Evolutionary conservation across 2,888 invertebrate species (phyloP).

Genomic region (Limnephilus auricula): DNA sequence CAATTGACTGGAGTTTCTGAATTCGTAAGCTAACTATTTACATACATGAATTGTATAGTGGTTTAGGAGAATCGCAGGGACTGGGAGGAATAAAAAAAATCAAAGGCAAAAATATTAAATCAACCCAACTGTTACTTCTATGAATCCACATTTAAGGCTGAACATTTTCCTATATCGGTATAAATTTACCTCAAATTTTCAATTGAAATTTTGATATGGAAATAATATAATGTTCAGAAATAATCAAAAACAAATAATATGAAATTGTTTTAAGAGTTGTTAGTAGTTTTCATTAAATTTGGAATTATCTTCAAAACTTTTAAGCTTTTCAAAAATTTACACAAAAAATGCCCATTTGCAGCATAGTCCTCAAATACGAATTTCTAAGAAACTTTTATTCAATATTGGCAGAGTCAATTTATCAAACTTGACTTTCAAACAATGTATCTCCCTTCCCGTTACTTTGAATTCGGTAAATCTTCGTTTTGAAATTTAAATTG

Average conservation of each 20-base stretch:
- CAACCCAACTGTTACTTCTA: too few relatives aligned
- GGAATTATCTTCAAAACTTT: neutral
- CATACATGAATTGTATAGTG: too few relatives aligned
- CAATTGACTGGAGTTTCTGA: too few relatives aligned
- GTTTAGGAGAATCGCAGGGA: too few relatives aligned
- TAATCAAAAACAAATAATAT: neutral
- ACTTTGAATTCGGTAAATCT: slow-evolving; percentile 23
- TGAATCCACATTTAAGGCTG: neutral
- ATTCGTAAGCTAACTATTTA: too few relatives aligned
- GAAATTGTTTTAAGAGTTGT: neutral
- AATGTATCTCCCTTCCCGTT: slow-evolving; percentile 27
- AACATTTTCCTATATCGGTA: too few relatives aligned
- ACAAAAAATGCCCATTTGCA: neutral
- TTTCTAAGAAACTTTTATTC: slow-evolving; percentile 18
- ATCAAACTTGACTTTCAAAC: slow-evolving; percentile 16
- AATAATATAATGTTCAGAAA: neutral
- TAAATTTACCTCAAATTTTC: neutral
- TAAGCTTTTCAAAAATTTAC: neutral
- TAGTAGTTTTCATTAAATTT: neutral
- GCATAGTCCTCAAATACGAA: neutral
- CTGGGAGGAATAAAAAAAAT: too few relatives aligned
- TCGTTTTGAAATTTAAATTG: slow-evolving; percentile 22
- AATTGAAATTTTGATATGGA: neutral
- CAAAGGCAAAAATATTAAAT: too few relatives aligned
- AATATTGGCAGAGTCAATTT: slow-evolving; percentile 7